These are phyloP conservation scores for Diplodus sargus DNA, from an alignment of 2,797 vertebrate species.

Conservation along the genomic window DNA sequence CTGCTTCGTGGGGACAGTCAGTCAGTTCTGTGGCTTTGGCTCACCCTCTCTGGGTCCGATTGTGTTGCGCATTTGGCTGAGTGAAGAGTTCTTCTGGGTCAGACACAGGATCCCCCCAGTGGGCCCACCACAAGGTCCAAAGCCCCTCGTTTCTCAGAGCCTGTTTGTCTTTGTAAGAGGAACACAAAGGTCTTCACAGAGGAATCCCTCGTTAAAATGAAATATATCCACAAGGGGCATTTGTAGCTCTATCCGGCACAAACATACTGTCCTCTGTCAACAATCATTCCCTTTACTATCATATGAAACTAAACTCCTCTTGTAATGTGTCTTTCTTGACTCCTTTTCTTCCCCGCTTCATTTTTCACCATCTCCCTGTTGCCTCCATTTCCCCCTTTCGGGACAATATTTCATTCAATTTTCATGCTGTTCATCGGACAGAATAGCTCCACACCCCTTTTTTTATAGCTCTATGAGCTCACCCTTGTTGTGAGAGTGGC, in stretches of 20 bases:
- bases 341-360: conserved; percentile 7
- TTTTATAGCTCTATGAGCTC: conserved; percentile 74
- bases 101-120: conserved; percentile 68
- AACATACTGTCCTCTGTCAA: conserved; percentile 55
- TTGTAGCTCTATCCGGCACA: conserved; percentile 52
- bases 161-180: conserved; percentile 78
- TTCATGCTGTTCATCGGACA: conserved; percentile 57
- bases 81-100: conserved; percentile 62
- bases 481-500: conserved; percentile 55
- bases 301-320: conserved; percentile 36
- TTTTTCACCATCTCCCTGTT: conserved; percentile 26
- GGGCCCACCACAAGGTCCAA: conserved; percentile 59
- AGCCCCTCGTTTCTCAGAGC: conserved; percentile 55
- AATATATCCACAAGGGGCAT: conserved; percentile 66
- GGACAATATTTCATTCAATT: conserved; percentile 43
- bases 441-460: conserved; percentile 75
- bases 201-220: conserved; percentile 71
- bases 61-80: conserved; percentile 63
- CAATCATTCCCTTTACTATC: conserved; percentile 38
- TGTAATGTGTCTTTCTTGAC: conserved; percentile 35
- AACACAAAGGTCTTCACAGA: conserved; percentile 63
- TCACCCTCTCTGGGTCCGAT: conserved; percentile 24
- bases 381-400: conserved; percentile 13
- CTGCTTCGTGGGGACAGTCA: conserved; percentile 24
- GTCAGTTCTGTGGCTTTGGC: conserved; percentile 57